Evolutionary conservation across 2,797 vertebrate species (phyloP), one percentile per base, ranked within the genome.

Genomic region (Catostomus latipinnis): DNA sequence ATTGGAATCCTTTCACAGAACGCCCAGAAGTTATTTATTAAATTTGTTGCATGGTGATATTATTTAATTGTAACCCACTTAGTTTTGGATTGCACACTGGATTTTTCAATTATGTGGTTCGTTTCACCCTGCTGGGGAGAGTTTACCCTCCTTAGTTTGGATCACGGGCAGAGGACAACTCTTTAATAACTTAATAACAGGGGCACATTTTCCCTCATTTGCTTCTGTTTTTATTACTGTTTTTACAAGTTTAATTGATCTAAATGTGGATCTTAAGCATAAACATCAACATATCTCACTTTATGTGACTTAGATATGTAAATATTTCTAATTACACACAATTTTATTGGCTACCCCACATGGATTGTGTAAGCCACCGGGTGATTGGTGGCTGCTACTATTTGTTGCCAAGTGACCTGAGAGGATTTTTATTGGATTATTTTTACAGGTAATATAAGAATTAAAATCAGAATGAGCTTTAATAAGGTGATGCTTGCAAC

Each of bases 61-160:
- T 92, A 91, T 93, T 94, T 94, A 92, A 91, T 50, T 80, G 90
- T 91, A 90, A 90, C 88, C 92, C 92, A 92, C 92, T 94, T 93
- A 94, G 93, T 92, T 93, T 94, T 93, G 91, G 88, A 93, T 94
- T 93, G 91, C 93, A 92, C 88, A 91, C 90, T 93, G 90, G 92
- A 94, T 93, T 94, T 94, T 94, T 93, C 93, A 94, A 94, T 94
- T 93, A 94, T 94, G 90, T 91, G 93, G 90, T 94, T 93, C 93
- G 93, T 94, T 94, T 94, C 93, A 93, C 92, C 77, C 89, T 92
- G 88, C 90, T 91, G 90, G 90, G 92, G 90, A 92, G 91, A 89
- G 88, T 88, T 90, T 91, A 92, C 91, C 92, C 88, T 90, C 91
- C 16, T 34, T 12, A 78, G 56, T 77, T 78, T 76, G 89, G 91